Evolutionary conservation across 2,797 vertebrate species (phyloP).

Genomic region (Enteromius viviparus): DNA sequence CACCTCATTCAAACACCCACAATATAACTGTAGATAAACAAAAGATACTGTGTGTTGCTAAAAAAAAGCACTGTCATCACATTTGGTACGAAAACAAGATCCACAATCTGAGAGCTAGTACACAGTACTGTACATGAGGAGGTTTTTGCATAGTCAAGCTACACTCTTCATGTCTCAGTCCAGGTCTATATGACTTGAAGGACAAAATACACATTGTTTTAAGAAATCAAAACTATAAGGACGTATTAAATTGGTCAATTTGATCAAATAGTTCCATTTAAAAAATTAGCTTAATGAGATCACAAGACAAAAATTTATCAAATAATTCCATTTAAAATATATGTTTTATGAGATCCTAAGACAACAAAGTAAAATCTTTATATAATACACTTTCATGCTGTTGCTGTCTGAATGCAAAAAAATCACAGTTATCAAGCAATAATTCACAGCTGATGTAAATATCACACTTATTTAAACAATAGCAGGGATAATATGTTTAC

Average conservation of each 20-base stretch:
- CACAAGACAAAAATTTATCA: background rate
- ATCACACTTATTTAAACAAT: constrained; percentile 24
- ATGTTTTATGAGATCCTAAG: background rate
- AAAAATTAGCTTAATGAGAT: background rate
- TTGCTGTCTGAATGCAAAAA: constrained; percentile 12
- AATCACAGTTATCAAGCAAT: constrained; percentile 12
- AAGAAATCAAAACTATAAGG: background rate
- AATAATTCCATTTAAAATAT: background rate
- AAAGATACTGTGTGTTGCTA: background rate
- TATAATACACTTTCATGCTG: background rate
- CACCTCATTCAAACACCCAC: constrained; percentile 5
- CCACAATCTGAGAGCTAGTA: background rate
- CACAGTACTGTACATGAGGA: background rate
- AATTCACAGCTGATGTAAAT: background rate
- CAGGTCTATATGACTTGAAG: background rate
- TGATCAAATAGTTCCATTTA: too few relatives aligned
- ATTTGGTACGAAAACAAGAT: background rate
- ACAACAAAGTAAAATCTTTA: background rate
- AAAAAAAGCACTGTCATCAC: background rate
- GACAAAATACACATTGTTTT: background rate
- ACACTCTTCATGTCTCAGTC: background rate
- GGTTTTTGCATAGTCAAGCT: background rate
- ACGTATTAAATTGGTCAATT: background rate
- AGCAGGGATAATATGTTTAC: constrained; percentile 26
- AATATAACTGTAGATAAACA: constrained; percentile 1